phyloP scores from a whole-genome alignment of 2,113 vertebrate species.

The Barnardius zonarius region DNA sequence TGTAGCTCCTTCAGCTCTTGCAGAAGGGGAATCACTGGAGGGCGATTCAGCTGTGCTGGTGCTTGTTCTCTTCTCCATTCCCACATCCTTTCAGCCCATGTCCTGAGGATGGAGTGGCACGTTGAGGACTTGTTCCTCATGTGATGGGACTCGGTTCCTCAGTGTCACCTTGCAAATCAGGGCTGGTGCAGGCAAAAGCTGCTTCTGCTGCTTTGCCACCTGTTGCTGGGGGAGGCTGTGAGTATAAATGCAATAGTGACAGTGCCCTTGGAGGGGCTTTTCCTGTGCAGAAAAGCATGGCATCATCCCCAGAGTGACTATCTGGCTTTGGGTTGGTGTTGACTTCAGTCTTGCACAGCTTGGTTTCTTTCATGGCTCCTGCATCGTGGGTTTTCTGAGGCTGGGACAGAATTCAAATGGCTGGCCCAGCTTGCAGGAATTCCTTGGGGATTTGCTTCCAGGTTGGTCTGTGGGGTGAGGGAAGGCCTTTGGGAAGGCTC shows the following conservation, averaged over 20 bases:
- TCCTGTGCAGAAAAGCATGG: neutral
- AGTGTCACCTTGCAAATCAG: fast-evolving
- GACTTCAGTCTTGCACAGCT: neutral
- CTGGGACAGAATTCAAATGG: neutral
- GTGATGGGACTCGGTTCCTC: neutral
- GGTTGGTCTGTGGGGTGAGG: fast-evolving
- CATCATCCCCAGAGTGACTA: neutral
- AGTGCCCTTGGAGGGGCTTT: neutral
- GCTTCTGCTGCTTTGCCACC: neutral
- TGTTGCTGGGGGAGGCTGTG: neutral
- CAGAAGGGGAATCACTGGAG: neutral
- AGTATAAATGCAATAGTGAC: neutral
- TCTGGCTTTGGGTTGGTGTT: neutral
- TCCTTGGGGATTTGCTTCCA: neutral
- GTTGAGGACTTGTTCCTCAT: neutral
- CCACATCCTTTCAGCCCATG: neutral
- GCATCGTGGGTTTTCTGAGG: neutral
- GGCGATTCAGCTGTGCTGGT: too few relatives aligned
- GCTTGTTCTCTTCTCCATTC: neutral
- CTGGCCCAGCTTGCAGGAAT: neutral
- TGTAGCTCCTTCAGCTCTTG: neutral
- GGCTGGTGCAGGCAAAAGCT: neutral
- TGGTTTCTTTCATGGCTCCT: neutral
- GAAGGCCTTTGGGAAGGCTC: neutral
- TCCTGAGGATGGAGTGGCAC: fast-evolving